Evolutionary conservation across 2,113 vertebrate genomes (phyloP), one percentile per base, ranked within the genome.

Genomic region (Neopipo cinnamomea): DNA sequence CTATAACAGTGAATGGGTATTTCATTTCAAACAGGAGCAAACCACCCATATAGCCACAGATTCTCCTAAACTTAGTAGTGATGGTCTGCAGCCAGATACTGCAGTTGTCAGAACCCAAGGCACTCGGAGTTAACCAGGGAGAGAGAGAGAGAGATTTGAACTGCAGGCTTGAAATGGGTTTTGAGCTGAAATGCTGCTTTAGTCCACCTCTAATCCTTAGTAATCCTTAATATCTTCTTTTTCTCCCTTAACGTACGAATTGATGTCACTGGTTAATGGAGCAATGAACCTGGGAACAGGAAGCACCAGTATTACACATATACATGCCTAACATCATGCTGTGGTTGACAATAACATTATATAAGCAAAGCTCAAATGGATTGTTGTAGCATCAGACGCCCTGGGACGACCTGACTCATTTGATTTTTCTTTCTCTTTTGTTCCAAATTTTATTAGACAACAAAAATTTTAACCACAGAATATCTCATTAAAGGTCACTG

Each of bases 151-250:
- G 19, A 73, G 18, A n/a, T 65, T 77, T 93, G 35, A 88, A 71
- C 22, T 65, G 15, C 9, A 52, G 55, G 19, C 8, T 65, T 80
- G 52, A 91, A 88, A 66, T 30, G 8, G 7, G 6, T n/a, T 84
- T 84, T 75, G 76, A 90, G 25, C 18, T 86, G 49, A 85, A 81
- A 84, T 76, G 81, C 92, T 85, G 5, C 58, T 78, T 89, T 47
- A 4, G 1, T 59, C 37, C 9, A 65, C 49, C 18, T 89, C 37
- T 96, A 71, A 95, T 89, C 65, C 72, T 91, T 67, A 73, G 33
- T 73, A 92, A 83, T 80, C 59, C 24, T 81, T 67, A 88, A 20
- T 74, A 39, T 81, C 12, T 72, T 35, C 9, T 83, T 92, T 82
- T 79, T 75, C 30, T 58, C 37, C 31, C 44, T 74, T 86, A 80